Base-by-base conservation (phyloP, 2,888 invertebrate genomes). In the Ferdinandea cuprea region DNA sequence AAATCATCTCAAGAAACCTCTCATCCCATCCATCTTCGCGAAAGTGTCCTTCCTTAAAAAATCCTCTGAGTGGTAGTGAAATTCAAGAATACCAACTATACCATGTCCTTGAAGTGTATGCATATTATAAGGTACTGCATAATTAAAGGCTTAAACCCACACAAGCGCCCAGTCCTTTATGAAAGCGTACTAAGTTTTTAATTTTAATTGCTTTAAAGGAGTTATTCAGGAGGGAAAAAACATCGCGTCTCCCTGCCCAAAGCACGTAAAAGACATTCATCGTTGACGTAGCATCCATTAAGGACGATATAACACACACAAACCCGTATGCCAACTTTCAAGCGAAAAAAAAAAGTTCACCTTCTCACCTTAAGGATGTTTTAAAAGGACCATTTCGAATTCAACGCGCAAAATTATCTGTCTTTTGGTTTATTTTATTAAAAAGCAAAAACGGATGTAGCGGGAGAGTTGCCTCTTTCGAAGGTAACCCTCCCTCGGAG, bases 111-210 rank as follows among this genome's bases (percentile, higher is more conserved):
- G 32, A 7, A 13, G 40, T 40, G 52, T 15, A 30, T 50, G 25
- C 28, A 32, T 32, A n/a, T 19, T 32, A n/a, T 19, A 25, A 58
- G 30, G 28, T 13, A 28, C 40, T 58, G 15, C 58, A 58, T 58
- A 58, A 42, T 58, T 42, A 58, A 58, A 42, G 1, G 13, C 25
- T 40, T 13, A 58, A 42, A 58, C 6, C 3, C 15, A 21, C 25
- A 54, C 52, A 30, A 52, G 17, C 11, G 21, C 11, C 8, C 25
- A 40, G 0, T 8, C 15, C n/a, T 2, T 7, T 15, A 3, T 7
- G n/a, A n/a, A n/a, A 13, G 11, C 11, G 15, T 8, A 15, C 8
- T 13, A 13, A 40, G 13, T 40, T 15, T 40, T 40, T 46, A 61
- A 61, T 21, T 32, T 17, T 32, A 13, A 30, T 61, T 44, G 15